Conservation (phyloP, 2,797 vertebrate species). For the Zalophus californianus region DNA sequence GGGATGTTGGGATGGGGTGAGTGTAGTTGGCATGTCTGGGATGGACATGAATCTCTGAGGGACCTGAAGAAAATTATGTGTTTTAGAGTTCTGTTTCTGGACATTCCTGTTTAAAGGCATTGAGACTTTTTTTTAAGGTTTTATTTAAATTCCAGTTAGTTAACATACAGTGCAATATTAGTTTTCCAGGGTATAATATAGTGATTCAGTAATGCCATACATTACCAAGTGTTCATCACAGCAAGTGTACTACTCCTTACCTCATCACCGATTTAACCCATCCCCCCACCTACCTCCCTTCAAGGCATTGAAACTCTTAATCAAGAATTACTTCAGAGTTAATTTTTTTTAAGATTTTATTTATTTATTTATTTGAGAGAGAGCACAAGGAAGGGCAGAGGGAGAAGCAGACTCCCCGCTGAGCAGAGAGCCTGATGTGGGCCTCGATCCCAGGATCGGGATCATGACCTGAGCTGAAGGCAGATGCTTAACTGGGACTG, state of each 20-base stretch:
- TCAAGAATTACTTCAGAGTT: background rate
- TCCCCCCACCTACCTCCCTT: background rate
- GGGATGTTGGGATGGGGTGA: background rate
- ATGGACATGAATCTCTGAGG: background rate
- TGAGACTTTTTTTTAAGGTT: background rate
- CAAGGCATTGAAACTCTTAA: constrained; percentile 12
- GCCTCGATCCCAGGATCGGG: too few species aligned
- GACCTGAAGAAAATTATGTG: background rate
- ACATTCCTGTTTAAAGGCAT: background rate
- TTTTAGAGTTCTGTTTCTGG: constrained; percentile 14
- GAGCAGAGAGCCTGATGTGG: too few species aligned
- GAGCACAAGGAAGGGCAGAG: too few species aligned
- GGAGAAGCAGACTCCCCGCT: too few species aligned
- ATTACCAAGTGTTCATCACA: background rate
- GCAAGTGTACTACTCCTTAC: background rate
- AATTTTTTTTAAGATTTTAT: background rate
- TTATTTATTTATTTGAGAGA: too few species aligned
- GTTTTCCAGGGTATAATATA: background rate
- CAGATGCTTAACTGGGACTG: too few species aligned
- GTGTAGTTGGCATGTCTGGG: background rate
- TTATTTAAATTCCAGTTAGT: background rate
- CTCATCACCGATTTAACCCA: background rate
- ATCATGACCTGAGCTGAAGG: too few species aligned
- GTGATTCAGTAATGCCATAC: background rate
- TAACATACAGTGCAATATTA: background rate